These are phyloP conservation scores for Pandemis corylana DNA, from an alignment of 2,888 invertebrate genomes.

Conservation along the genomic window DNA sequence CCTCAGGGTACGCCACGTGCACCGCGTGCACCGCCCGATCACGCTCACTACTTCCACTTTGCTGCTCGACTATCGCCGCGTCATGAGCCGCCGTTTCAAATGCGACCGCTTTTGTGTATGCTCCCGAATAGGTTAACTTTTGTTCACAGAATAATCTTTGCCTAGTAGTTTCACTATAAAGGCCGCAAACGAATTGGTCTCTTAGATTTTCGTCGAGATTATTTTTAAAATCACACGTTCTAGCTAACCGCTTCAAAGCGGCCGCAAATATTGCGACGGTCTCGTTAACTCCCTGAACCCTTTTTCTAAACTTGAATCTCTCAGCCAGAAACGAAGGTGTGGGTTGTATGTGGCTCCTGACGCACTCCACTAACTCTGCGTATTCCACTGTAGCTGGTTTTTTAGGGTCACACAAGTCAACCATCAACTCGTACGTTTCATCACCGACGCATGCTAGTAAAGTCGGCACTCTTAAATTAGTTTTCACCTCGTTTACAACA, in stretches of 20 bases:
- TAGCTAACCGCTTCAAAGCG: conserved; percentile 3
- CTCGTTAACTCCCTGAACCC: neutral
- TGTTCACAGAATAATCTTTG: conserved; percentile 17
- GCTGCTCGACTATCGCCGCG: conserved; percentile 22
- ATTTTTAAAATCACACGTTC: neutral
- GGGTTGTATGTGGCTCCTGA: conserved; percentile 14
- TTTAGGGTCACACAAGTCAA: conserved; percentile 6
- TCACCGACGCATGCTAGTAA: neutral
- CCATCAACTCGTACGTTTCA: conserved; percentile 21
- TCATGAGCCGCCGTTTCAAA: conserved; percentile 14
- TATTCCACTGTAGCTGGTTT: conserved; percentile 7
- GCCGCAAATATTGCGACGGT: conserved; percentile 19
- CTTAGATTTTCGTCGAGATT: conserved; percentile 20
- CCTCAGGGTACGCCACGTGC: too few relatives aligned
- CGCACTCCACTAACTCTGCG: neutral
- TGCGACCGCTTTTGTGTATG: conserved; percentile 11
- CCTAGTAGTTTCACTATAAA: neutral
- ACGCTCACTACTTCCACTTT: too few relatives aligned
- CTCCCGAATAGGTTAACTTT: neutral
- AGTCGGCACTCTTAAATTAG: too few relatives aligned
- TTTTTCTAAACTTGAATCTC: conserved; percentile 13
- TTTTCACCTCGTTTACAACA: too few relatives aligned
- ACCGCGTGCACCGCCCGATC: too few relatives aligned
- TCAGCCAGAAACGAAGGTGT: conserved; percentile 8
- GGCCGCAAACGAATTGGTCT: conserved; percentile 29